These are phyloP conservation scores for Sebastes itinus DNA, from an alignment of 2,797 vertebrate species.

Conservation along the genomic window DNA sequence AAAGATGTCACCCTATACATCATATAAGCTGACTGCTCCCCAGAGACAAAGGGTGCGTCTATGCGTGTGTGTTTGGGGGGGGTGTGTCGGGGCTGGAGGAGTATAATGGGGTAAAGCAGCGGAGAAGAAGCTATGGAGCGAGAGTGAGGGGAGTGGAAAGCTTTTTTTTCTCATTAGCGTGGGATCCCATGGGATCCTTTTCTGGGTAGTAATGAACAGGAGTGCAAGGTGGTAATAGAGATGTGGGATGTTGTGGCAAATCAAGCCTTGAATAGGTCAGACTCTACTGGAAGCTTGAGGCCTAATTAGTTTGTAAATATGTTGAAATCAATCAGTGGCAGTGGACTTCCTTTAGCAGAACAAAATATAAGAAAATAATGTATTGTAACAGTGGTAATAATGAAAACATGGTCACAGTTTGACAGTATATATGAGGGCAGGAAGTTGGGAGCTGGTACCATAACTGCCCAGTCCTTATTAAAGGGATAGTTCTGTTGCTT, in stretches of 20 bases:
- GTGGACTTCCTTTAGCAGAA: background rate
- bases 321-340: slow-evolving; percentile 53
- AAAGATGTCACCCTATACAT: slow-evolving; percentile 79
- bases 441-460: background rate
- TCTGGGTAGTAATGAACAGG: slow-evolving; percentile 63
- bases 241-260: slow-evolving; percentile 71
- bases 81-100: slow-evolving; percentile 12
- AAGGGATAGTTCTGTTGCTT: too few species aligned
- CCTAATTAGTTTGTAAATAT: slow-evolving; percentile 70
- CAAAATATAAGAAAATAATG: background rate
- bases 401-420: background rate
- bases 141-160: slow-evolving; percentile 23
- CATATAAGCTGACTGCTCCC: slow-evolving; percentile 77
- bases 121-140: slow-evolving; percentile 17
- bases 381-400: background rate
- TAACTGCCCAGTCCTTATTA: background rate
- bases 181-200: slow-evolving; percentile 65
- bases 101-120: slow-evolving; percentile 44
- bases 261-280: slow-evolving; percentile 62
- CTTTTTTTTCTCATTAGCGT: slow-evolving; percentile 68
- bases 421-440: background rate
- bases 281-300: slow-evolving; percentile 45
- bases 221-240: slow-evolving; percentile 72
- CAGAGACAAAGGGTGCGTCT: slow-evolving; percentile 57
- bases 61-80: slow-evolving; percentile 28